These are phyloP conservation scores for Pentalonia nigronervosa DNA, from an alignment of 1,140 invertebrate genomes.

Conservation along the genomic window DNA sequence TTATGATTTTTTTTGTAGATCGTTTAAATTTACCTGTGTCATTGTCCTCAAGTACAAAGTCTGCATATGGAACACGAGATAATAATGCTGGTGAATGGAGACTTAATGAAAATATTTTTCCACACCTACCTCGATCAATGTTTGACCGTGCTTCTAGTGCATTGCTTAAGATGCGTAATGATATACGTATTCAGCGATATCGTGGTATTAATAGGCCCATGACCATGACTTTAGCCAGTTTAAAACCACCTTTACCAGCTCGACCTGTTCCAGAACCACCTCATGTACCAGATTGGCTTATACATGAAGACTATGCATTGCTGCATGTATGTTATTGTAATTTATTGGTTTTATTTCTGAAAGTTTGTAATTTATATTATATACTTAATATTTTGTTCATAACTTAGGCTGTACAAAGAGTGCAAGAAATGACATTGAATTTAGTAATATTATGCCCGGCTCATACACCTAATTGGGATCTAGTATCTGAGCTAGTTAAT, in stretches of 20 bases:
- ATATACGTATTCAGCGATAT: slow-evolving; percentile 79
- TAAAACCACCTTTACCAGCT: slow-evolving; percentile 67
- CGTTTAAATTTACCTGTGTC: slow-evolving; percentile 43
- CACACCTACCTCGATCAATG: slow-evolving; percentile 81
- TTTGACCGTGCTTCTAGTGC: slow-evolving; percentile 87
- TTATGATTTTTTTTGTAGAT: background rate
- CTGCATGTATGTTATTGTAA: slow-evolving; percentile 67
- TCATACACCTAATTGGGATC: slow-evolving; percentile 93
- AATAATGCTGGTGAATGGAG: slow-evolving; percentile 63
- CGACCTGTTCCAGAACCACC: slow-evolving; percentile 72
- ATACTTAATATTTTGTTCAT: background rate
- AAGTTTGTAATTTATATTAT: background rate
- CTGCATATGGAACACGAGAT: slow-evolving; percentile 26
- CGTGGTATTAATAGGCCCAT: slow-evolving; percentile 70
- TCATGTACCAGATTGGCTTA: slow-evolving; percentile 82
- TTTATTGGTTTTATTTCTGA: background rate
- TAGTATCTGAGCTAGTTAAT: slow-evolving; percentile 91
- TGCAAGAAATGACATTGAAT: slow-evolving; percentile 84
- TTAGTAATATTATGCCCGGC: slow-evolving; percentile 80
- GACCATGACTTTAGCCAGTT: slow-evolving; percentile 68
- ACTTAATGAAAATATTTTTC: slow-evolving; percentile 75
- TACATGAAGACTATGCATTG: slow-evolving; percentile 88
- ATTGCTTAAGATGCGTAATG: slow-evolving; percentile 78
- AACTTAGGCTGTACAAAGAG: slow-evolving; percentile 78
- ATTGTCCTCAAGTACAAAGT: slow-evolving; percentile 30